Evolutionary conservation across 2,888 invertebrate species (phyloP), one percentile per base, ranked within the genome.

Genomic region (Galerucella pusilla): DNA sequence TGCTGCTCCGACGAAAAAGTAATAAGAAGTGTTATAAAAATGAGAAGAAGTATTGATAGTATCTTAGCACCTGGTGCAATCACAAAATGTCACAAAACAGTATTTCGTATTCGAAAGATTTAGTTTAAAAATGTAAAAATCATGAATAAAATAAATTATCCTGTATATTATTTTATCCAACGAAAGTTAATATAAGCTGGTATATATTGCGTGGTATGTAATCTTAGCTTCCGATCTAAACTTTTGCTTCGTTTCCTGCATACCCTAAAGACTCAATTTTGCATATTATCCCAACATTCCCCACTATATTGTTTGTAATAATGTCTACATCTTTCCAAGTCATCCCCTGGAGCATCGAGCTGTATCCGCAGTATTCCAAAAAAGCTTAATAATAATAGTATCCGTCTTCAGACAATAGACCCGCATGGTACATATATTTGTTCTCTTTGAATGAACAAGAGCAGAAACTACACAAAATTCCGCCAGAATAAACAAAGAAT

Each of bases 361-460:
- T 65, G 64, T 65, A 65, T 65, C 20, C 46, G 64, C 45, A 65
- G 64, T 45, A 45, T 64, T 71, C 20, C 7, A 54, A 61, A 71
- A 71, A 71, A 71, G 49, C 64, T 71, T 64, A 64, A 64, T 71
- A 71, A 54, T 71, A 71, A 71, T 71, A 64, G 25, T 64, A 63
- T 63, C 20, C 63, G 70, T 71, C 70, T 71, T 45, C 54, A 52
- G 49, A 64, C 71, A 71, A 64, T 71, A 71, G 52, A 49, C 71
- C 63, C 63, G 64, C 71, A 64, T 64, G 10, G 54, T 71, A 54
- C 42, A 63, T 63, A 42, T 65, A 46, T 63, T 45, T 64, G 71
- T 64, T 61, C 42, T 16, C 45, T 71, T 71, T 54, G 64, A 71
- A 35, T 71, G 64, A 71, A 71, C 64, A 54, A 16, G 11, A 71